Conservation (phyloP, 2,113 vertebrate genomes). For the Tichodroma muraria region DNA sequence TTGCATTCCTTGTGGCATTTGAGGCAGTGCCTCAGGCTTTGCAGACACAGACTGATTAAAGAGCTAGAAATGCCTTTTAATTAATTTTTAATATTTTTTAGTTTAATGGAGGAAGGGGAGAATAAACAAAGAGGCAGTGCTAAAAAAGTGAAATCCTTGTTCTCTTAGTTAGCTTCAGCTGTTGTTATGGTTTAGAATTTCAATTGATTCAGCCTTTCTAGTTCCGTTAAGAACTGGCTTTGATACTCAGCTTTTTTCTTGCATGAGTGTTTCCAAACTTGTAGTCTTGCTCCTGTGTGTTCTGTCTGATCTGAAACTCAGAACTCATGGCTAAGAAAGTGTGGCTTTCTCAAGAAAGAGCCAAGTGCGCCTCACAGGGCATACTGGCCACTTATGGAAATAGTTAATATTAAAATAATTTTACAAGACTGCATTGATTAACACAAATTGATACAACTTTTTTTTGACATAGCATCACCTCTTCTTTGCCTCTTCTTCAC, state of each 20-base stretch:
- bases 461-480: not conserved
- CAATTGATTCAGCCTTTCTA: not conserved
- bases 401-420: not conserved
- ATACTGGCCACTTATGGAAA: not conserved
- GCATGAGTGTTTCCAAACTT: not conserved
- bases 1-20: not conserved
- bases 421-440: not conserved
- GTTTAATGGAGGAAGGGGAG: not conserved
- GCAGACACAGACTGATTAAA: not conserved
- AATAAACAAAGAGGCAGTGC: not conserved
- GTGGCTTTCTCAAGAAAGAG: too few species aligned
- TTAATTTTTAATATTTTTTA: conserved; percentile 5
- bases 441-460: not conserved
- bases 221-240: not conserved
- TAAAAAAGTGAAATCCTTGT: not conserved
- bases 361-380: too few species aligned
- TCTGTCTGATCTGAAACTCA: not conserved
- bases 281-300: not conserved
- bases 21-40: not conserved
- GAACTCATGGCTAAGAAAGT: not conserved
- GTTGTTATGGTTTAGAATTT: not conserved
- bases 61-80: conserved; percentile 6
- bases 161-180: not conserved
- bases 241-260: not conserved
- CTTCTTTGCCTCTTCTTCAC: not conserved